These are phyloP conservation scores for Salvelinus sp. DNA, from an alignment of 2,113 vertebrate genomes.

Conservation along the genomic window DNA sequence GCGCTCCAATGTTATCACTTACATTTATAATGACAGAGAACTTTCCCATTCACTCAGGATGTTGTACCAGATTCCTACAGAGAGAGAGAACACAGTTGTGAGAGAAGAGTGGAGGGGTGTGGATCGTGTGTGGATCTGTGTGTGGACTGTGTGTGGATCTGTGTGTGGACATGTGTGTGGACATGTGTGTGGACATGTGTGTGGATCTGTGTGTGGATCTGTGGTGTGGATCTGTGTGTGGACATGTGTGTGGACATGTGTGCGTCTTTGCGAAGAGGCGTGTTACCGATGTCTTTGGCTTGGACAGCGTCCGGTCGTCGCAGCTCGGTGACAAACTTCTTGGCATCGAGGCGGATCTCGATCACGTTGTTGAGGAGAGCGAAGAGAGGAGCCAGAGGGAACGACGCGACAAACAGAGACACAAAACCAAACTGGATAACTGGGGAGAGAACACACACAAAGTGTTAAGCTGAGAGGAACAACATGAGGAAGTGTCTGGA, in stretches of 20 bases:
- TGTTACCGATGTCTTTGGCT: constrained; percentile 91
- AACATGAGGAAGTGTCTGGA: no score
- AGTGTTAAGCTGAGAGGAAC: not conserved
- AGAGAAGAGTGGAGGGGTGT: not conserved
- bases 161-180: not conserved
- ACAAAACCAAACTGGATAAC: constrained; percentile 99
- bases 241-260: not conserved
- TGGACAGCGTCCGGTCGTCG: constrained; percentile 87
- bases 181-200: not conserved
- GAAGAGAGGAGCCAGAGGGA: constrained; percentile 94
- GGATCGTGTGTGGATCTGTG: constrained; percentile 2
- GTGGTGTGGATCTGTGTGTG: no score
- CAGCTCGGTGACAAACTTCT: constrained; percentile 95
- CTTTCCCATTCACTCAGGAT: constrained; percentile 92
- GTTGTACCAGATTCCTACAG: constrained; percentile 94
- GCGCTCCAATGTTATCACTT: constrained; percentile 67
- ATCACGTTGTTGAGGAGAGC: constrained; percentile 98
- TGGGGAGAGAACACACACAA: constrained; percentile 52
- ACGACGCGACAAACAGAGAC: constrained; percentile 96
- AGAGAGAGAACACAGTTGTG: not conserved
- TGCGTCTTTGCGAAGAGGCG: not conserved
- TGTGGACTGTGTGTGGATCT: not conserved
- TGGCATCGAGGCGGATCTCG: constrained; percentile 94
- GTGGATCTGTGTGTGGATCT: not conserved
- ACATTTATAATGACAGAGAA: constrained; percentile 97